Base-by-base conservation (phyloP, 2,888 invertebrate genomes). In the Aplocera efformata region DNA sequence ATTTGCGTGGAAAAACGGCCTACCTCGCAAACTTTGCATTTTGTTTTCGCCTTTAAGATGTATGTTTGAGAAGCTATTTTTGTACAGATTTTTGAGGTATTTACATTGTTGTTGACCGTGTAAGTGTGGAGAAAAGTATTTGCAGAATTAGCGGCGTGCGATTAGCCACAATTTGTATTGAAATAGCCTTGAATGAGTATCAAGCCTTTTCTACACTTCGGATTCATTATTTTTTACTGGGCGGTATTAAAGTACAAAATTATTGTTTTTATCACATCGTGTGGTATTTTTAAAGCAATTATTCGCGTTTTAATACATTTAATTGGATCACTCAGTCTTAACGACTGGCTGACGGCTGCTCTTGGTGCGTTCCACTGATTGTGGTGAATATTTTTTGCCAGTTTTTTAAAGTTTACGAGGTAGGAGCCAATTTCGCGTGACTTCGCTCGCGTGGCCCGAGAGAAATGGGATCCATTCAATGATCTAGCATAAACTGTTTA, bases 131-230 rank as follows among this genome's bases (percentile, higher is more conserved):
- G 80, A 73, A 77, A 84, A 85, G 72, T 79, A 88, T 88, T 79
- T 78, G 82, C 81, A 83, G 84, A 82, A 88, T 86, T 79, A 79
- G 77, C 81, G 86, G 86, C 79, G 76, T 64, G 81, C 80, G 80
- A 85, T 85, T 82, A 80, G 79, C 81, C 72, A 83, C 81, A 84
- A 86, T 86, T 86, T 85, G 84, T 85, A 86, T 86, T 80, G 81
- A 79, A 88, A 85, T 86, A 86, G 79, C 79, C 76, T 70, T 76
- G 85, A 80, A 80, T 79, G 82, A 67, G 76, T 79, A 84, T 83
- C 78, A 78, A 74, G 73, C 79, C 81, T 78, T 85, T 83, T 81
- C 82, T 83, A 83, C 68, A 56, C 72, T 67, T 70, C 69, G 63
- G 84, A 85, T 86, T 85, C 86, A 84, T 88, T 84, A 84, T 88